These are phyloP conservation scores for Julus scanicus DNA, from an alignment of 2,888 invertebrate genomes.

Conservation along the genomic window DNA sequence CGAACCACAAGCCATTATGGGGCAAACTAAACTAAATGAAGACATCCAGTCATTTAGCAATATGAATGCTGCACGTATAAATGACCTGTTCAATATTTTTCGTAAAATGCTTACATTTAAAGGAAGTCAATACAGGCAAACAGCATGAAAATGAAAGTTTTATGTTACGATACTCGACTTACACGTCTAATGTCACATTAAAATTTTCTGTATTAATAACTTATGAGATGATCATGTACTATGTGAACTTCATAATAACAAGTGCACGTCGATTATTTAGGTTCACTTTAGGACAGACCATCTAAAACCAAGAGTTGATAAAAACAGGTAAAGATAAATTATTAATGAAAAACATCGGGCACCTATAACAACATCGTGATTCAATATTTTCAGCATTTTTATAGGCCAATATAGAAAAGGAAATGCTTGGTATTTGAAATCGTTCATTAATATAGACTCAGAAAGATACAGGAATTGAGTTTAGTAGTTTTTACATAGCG, in stretches of 20 bases:
- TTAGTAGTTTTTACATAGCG: background rate
- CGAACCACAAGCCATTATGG: too few relatives aligned
- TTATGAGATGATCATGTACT: background rate
- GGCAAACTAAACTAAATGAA: too few relatives aligned
- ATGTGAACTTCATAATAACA: background rate
- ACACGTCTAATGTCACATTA: background rate
- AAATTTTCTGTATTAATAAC: background rate
- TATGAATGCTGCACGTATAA: too few relatives aligned
- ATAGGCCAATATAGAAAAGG: background rate
- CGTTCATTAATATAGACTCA: too few relatives aligned
- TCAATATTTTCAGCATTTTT: background rate
- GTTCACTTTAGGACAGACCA: background rate
- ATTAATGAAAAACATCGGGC: background rate
- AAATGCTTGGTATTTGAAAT: too few relatives aligned
- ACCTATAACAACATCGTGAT: background rate
- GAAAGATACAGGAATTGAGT: background rate
- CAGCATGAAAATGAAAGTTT: background rate
- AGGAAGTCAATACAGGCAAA: too few relatives aligned
- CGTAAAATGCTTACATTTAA: too few relatives aligned
- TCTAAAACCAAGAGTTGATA: background rate
- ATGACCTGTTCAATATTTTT: too few relatives aligned
- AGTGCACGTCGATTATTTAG: background rate
- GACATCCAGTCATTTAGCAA: too few relatives aligned
- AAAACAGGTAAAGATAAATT: background rate
- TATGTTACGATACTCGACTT: background rate